Evolutionary conservation across 2,113 vertebrate species (phyloP).

Genomic region (Pteruthius melanotis): DNA sequence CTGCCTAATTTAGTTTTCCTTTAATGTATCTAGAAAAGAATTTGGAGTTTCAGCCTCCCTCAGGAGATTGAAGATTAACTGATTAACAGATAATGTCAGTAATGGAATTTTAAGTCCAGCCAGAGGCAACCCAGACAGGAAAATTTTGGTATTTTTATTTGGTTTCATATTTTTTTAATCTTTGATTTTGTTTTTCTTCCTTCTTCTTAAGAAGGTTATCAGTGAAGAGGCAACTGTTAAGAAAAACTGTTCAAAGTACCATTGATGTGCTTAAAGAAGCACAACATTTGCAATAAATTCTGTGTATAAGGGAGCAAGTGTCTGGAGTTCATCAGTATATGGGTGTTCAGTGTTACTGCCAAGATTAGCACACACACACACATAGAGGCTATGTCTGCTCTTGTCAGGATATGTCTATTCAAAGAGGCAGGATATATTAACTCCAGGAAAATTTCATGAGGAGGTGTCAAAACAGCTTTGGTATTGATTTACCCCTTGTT

Average conservation of each 20-base stretch:
- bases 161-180: constrained; percentile 13
- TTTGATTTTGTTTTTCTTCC: constrained; percentile 28
- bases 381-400: background rate
- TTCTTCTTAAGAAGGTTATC: constrained; percentile 38
- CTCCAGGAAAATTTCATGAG: constrained; percentile 27
- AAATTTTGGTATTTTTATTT: constrained; percentile 17
- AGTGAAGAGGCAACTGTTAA: background rate
- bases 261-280: background rate
- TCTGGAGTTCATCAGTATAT: constrained; percentile 33
- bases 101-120: constrained; percentile 55
- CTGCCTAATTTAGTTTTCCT: background rate
- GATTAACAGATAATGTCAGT: constrained; percentile 56
- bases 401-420: constrained; percentile 28
- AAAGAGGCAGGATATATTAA: constrained; percentile 36
- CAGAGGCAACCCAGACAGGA: background rate
- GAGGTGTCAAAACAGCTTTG: constrained; percentile 22
- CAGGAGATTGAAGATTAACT: constrained; percentile 33
- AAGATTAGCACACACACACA: constrained; percentile 9
- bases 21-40: constrained; percentile 22
- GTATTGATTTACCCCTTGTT: constrained; percentile 45
- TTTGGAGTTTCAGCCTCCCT: constrained; percentile 9
- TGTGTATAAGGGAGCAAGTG: background rate
- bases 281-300: background rate
- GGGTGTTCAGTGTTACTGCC: constrained; percentile 7
- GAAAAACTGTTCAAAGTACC: constrained; percentile 7